phyloP scores from a whole-genome alignment of 2,888 invertebrate species.

The Phasia obesa region DNA sequence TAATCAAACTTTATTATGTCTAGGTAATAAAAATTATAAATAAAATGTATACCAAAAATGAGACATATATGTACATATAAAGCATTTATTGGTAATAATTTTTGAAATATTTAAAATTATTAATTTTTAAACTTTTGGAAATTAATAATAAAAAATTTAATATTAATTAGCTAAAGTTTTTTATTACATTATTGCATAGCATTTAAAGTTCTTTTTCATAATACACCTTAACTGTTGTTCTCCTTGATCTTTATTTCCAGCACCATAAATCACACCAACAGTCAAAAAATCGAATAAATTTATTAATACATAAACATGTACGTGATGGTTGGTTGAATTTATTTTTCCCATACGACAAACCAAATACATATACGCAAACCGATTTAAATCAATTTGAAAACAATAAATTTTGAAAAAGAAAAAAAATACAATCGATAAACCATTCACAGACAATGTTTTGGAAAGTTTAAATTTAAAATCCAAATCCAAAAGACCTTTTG shows the following conservation, averaged over 20 bases:
- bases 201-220: neutral
- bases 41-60: too few relatives aligned
- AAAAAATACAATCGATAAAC: constrained; percentile 6
- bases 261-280: constrained; percentile 32
- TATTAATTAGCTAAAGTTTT: neutral
- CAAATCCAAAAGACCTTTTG: too few relatives aligned
- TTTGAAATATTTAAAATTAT: neutral
- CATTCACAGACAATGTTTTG: neutral
- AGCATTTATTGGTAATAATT: too few relatives aligned
- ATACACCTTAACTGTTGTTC: neutral
- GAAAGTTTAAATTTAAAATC: constrained; percentile 11
- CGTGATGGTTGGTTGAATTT: constrained; percentile 18
- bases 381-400: constrained; percentile 48
- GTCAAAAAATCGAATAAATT: constrained; percentile 30
- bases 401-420: constrained; percentile 20
- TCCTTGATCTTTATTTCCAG: neutral
- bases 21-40: too few relatives aligned
- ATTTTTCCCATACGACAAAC: neutral
- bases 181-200: too few relatives aligned
- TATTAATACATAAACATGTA: neutral
- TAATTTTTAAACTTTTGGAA: neutral
- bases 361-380: neutral
- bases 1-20: too few relatives aligned
- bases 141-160: neutral
- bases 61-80: too few relatives aligned